Evolutionary conservation across 2,888 invertebrate genomes (phyloP).

Genomic region (Sinopyrophorus schimmeli): DNA sequence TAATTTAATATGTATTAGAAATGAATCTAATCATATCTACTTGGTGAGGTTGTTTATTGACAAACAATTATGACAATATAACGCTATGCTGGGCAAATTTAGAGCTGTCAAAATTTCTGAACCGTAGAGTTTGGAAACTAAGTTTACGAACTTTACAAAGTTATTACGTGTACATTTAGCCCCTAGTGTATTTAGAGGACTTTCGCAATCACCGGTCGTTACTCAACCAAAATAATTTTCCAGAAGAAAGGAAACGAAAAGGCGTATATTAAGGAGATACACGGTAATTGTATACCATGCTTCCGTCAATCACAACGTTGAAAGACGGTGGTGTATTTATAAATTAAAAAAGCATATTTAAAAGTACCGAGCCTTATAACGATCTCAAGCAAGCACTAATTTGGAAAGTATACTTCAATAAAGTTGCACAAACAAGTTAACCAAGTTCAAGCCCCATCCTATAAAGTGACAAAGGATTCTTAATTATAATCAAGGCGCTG

Average conservation of each 20-base stretch:
- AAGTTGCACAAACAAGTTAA: conserved; percentile 22
- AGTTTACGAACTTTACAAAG: conserved; percentile 27
- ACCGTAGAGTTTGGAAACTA: conserved; percentile 25
- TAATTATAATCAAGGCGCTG: conserved; percentile 21
- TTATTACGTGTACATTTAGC: conserved; percentile 30
- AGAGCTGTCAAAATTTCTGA: conserved; percentile 22
- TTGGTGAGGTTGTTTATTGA: conserved; percentile 11
- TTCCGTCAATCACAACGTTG: no score
- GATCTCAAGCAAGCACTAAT: conserved; percentile 14
- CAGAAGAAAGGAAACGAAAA: no score
- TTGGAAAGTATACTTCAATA: conserved; percentile 16
- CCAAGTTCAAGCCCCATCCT: conserved; percentile 9
- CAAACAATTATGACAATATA: conserved; percentile 17
- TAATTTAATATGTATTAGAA: no score
- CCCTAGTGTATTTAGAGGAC: conserved; percentile 24
- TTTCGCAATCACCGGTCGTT: conserved; percentile 23
- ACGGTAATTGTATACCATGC: no score
- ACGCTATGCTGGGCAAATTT: conserved; percentile 22
- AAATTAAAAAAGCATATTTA: no score
- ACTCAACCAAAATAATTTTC: conserved; percentile 17
- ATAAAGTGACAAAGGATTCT: conserved; percentile 19
- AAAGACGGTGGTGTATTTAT: no score
- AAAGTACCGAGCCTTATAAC: no score
- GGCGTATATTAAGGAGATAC: no score
- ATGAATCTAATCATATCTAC: no score